A percentile compares a stretch with the other conserved stretches of the same genome.
Conservation (phyloP, 2,888 invertebrate species). For the Drosophila colorata region DNA sequence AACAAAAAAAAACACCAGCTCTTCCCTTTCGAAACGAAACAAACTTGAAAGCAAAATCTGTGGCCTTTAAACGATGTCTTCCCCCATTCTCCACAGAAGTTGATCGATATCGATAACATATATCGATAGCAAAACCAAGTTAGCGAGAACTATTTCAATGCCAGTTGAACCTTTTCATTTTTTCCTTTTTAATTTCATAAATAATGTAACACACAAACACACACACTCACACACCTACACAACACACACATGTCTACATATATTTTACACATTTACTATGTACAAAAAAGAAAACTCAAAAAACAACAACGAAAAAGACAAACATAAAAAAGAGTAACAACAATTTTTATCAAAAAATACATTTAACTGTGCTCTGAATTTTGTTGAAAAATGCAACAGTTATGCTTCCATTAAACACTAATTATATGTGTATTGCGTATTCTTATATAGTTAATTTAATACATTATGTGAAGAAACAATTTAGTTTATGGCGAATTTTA, state of each 20-base stretch:
- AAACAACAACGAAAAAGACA: conserved; percentile 26
- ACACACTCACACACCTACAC: conserved; percentile 24
- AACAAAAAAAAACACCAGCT: conserved; percentile 12
- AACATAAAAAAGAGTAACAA: neutral
- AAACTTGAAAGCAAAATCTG: conserved; percentile 25
- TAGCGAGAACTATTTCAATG: conserved; percentile 24
- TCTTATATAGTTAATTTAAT: conserved; percentile 69
- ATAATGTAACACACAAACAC: conserved; percentile 1
- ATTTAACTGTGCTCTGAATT: conserved; percentile 47
- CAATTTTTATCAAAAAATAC: conserved; percentile 22
- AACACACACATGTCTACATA: neutral
- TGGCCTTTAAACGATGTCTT: conserved; percentile 48
- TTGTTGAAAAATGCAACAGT: conserved; percentile 52
- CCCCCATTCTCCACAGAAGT: conserved; percentile 31
- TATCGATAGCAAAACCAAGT: conserved; percentile 26
- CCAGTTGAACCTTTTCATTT: conserved; percentile 44
- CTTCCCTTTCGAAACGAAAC: conserved; percentile 57
- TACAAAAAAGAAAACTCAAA: conserved; percentile 40
- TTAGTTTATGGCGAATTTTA: conserved; percentile 71
- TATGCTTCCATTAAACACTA: conserved; percentile 70
- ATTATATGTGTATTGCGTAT: conserved; percentile 60
- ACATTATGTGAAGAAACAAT: conserved; percentile 51
- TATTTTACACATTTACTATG: conserved; percentile 35
- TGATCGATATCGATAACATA: conserved; percentile 16
- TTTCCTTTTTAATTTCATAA: conserved; percentile 47